Conservation (phyloP, 2,797 vertebrate species). For the Telmatherina bonti region DNA sequence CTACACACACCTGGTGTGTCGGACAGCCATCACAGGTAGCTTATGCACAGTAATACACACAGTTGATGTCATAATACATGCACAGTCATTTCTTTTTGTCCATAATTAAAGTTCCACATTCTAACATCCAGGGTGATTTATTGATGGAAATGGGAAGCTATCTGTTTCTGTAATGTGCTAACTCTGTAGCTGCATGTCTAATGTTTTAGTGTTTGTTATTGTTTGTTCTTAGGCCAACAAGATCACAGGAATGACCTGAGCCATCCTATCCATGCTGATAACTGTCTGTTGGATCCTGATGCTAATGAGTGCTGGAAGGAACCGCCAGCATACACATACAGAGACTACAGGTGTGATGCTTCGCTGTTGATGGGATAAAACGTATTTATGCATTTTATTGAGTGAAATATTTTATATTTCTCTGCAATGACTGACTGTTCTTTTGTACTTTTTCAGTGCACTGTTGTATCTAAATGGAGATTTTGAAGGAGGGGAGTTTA, state of each 20-base stretch:
- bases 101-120: not conserved
- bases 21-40: constrained; percentile 93
- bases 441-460: constrained; percentile 80
- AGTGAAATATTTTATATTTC: not conserved
- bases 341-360: constrained; percentile 92
- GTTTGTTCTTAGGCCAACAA: constrained; percentile 87
- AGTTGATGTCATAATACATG: not conserved
- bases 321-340: constrained; percentile 93
- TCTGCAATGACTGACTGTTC: not conserved
- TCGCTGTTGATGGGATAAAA: not conserved
- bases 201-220: not conserved
- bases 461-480: constrained; percentile 96
- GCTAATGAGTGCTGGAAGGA: constrained; percentile 97
- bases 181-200: not conserved
- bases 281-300: constrained; percentile 95
- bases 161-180: not conserved
- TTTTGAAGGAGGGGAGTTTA: constrained; percentile 97
- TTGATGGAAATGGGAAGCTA: not conserved
- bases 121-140: not conserved
- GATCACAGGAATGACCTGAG: constrained; percentile 95
- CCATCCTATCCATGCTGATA: constrained; percentile 97
- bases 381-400: not conserved
- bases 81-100: not conserved
- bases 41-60: not conserved
- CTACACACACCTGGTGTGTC: constrained; percentile 97